Evolutionary conservation across 2,888 invertebrate species (phyloP), one percentile per base, ranked within the genome.

Genomic region (Spisula subtruncata): DNA sequence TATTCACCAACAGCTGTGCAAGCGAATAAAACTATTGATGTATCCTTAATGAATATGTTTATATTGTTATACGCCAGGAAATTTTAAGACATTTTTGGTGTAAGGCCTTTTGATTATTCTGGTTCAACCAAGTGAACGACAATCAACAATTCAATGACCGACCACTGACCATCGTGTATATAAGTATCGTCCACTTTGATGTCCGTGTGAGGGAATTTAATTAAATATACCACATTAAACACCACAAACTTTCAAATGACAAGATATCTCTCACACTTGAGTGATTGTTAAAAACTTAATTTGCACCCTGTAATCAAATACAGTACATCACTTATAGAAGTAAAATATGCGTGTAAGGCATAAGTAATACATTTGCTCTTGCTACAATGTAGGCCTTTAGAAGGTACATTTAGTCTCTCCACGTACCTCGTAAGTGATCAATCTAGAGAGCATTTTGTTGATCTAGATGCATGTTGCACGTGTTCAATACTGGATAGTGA

Each of bases 1-100:
- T 75, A 16, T 75, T 75, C 32, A 75, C 14, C 18, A 32, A 25
- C 75, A 75, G 75, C 75, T 75, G 75, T 75, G 32, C 75, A 75
- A 75, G 75, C 75, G 75, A 18, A 75, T 75, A 75, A 75, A 75
- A 32, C 75, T 35, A 75, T 75, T 75, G 75, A 75, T 75, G 75
- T 75, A 32, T 18, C 32, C 18, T 35, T 16, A 75, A 75, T 75
- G 75, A 75, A 75, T 32, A 75, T 75, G 75, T 75, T 75, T 75
- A 32, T 75, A 75, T 75, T 75, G 75, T 75, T 75, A 35, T 75
- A 32, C 75, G 75, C 75, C 75, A 32, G 32, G 75, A 75, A 75
- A 75, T 75, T 75, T 75, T 75, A n/a, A 75, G 75, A 75, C 18
- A 75, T 35, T 16, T 35, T 32, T 32, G 32, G 75, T 75, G 29